Base-by-base conservation (phyloP, 1,140 invertebrate species). In the Pogonomyrmex californicus region DNA sequence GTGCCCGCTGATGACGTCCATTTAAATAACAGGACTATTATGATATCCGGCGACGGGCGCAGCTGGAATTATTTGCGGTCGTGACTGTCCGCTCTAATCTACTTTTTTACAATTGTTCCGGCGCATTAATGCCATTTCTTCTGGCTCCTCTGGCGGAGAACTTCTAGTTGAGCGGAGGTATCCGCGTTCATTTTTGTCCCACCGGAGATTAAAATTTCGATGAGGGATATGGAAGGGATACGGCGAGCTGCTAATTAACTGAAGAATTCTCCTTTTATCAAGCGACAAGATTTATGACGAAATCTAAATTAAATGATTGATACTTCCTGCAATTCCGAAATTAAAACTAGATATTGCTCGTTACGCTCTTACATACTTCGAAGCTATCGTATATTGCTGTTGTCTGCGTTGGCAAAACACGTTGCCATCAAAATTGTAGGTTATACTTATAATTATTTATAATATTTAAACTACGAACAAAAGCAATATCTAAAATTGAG, bases 91-190 rank as follows among this genome's bases (percentile, higher is more conserved):
- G 79, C 68, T 83, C 58, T 83, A 83, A 83, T 83, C 79, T 83
- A 83, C 79, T 83, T 83, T 83, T 23, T 83, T 83, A 83, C 79
- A 83, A 83, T 83, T 83, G 79, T 83, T 83, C 79, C 79, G 79
- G 79, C 68, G 68, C 79, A 83, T 83, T 83, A 83, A 83, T 83
- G 68, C 79, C 68, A 75, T 83, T 83, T 83, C 79, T 83, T 83
- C 68, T 82, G 66, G 79, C 51, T 58, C 51, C 51, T n/a, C n/a
- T n/a, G n/a, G 79, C 30, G 41, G 38, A 73, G 79, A 62, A 36
- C 41, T 71, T 36, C 68, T n/a, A 60, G 68, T 60, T 36, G 68
- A 36, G 33, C 66, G 54, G 51, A 44, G 23, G 49, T 71, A 73
- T 47, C 54, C 44, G n/a, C 79, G 17, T 75, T 83, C 79, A 73